Base-by-base conservation (phyloP, 2,888 invertebrate species). In the Acleris holmiana region DNA sequence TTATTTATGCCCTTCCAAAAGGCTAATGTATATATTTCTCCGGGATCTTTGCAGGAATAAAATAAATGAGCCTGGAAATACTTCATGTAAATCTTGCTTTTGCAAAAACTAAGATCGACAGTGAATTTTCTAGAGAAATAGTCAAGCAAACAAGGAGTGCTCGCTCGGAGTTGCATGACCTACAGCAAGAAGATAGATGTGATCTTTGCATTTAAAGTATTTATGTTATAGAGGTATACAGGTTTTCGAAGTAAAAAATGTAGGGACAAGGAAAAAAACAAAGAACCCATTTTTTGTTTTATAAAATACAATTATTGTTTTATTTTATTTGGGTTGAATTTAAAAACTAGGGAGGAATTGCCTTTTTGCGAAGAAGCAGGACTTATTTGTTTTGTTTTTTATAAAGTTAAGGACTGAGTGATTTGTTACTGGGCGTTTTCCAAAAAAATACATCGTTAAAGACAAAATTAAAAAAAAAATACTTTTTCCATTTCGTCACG, bases 161-260 rank as follows among this genome's bases (percentile, higher is more conserved):
- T 54, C 23, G 40, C 23, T 25, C 25, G 8, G 41, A 54, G 41
- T 54, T 54, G n/a, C 4, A 41, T 23, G 54, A 41, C 21, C 15
- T 21, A 54, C 21, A 40, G 21, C 40, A 54, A 41, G n/a, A 19
- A 54, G 41, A 54, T 54, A 41, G 41, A 54, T n/a, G n/a, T n/a
- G n/a, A n/a, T n/a, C n/a, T n/a, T n/a, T n/a, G n/a, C n/a, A n/a
- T n/a, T n/a, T n/a, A n/a, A n/a, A n/a, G n/a, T n/a, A 41, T 18
- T 21, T 4, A 8, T 41, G 53, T 41, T n/a, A 21, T 41, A 15
- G n/a, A 6, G 4, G 15, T n/a, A 40, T 53, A 23, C 29, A 17
- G 7, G 8, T 7, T 1, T 53, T 51, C 29, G 41, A 48, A 54
- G n/a, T n/a, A n/a, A n/a, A n/a, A 29, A 29, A 8, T 29, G 29